Conservation (phyloP, 2,797 vertebrate genomes). For the Syngnathus rostellatus region DNA sequence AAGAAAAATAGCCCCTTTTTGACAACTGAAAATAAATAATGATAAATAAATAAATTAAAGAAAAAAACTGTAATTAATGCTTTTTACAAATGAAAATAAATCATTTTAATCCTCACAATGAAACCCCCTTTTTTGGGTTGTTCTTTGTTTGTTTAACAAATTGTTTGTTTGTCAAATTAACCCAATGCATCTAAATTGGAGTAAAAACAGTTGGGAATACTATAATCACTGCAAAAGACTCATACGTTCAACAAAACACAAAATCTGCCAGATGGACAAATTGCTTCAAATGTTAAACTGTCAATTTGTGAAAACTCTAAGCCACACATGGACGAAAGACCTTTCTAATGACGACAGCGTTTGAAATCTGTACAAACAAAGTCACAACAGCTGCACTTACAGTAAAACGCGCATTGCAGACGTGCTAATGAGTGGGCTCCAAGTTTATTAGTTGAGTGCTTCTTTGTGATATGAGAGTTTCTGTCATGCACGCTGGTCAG, state of each 20-base stretch:
- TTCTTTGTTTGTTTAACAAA: background rate
- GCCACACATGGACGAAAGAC: background rate
- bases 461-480: conserved; percentile 60
- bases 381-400: conserved; percentile 21
- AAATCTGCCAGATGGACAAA: conserved; percentile 14
- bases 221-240: background rate
- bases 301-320: conserved; percentile 11
- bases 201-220: background rate
- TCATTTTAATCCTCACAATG: too few species aligned
- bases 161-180: background rate
- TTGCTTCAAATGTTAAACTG: conserved; percentile 32
- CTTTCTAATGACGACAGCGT: background rate
- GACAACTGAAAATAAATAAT: background rate
- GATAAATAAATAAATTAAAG: too few species aligned
- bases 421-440: conserved; percentile 55
- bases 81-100: too few species aligned
- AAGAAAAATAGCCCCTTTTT: background rate
- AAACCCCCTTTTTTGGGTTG: too few species aligned
- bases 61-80: too few species aligned
- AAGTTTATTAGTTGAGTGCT: conserved; percentile 47
- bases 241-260: background rate
- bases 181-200: background rate
- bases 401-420: conserved; percentile 38
- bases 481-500: conserved; percentile 58
- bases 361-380: conserved; percentile 20